These are phyloP conservation scores for Merluccius polli DNA, from an alignment of 2,797 vertebrate species.

Conservation along the genomic window DNA sequence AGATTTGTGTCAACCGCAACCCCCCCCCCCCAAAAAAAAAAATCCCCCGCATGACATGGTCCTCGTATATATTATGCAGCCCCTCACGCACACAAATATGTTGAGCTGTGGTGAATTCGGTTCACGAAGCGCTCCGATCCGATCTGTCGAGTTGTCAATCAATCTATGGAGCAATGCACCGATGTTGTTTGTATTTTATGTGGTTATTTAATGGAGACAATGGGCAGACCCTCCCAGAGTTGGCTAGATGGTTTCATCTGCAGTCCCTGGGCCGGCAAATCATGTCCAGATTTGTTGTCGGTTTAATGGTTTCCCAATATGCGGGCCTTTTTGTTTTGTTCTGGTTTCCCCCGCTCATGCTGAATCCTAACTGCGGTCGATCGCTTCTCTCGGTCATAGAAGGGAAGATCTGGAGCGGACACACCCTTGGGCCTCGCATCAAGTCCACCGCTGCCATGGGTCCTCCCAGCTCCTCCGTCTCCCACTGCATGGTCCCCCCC, in stretches of 20 bases:
- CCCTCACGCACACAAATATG: not conserved
- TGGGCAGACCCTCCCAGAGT: too few relatives aligned
- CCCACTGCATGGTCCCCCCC: not conserved
- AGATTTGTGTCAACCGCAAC: conserved; percentile 29
- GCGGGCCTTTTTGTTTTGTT: conserved; percentile 4
- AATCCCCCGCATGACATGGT: conserved; percentile 6
- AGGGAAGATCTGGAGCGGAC: not conserved
- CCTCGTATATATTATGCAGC: not conserved
- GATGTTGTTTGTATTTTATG: too few relatives aligned
- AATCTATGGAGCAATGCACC: not conserved
- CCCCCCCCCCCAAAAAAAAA: too few relatives aligned
- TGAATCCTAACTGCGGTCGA: not conserved
- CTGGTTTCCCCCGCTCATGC: not conserved
- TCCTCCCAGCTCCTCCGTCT: conserved; percentile 9
- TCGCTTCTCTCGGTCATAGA: not conserved
- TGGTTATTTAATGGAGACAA: too few relatives aligned
- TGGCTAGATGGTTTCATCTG: too few relatives aligned
- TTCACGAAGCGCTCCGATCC: too few relatives aligned
- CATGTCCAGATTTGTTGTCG: not conserved
- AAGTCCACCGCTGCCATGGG: not conserved
- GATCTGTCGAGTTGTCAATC: not conserved
- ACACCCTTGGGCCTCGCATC: conserved; percentile 3
- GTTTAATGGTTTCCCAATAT: not conserved
- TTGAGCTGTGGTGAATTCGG: not conserved
- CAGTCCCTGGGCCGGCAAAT: too few relatives aligned